Evolutionary conservation across 2,113 vertebrate species (phyloP).

Genomic region (Potamarius usumacintae): DNA sequence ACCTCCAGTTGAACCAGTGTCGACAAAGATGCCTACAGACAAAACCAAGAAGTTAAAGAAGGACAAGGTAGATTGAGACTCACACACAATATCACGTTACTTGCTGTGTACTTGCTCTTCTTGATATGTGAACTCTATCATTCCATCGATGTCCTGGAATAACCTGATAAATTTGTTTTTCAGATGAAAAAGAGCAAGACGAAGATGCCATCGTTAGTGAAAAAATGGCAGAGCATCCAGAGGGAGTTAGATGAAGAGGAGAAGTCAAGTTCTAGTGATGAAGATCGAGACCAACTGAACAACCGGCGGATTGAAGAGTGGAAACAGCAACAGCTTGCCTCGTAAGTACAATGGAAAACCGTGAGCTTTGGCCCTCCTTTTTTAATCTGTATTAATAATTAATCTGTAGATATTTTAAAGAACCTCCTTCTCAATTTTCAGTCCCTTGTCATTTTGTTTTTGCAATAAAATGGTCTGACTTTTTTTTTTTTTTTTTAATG

Average conservation of each 20-base stretch:
- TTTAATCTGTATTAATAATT: not conserved
- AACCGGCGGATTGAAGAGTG: constrained; percentile 92
- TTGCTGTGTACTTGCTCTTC: not conserved
- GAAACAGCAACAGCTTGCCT: constrained; percentile 89
- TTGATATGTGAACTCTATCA: not conserved
- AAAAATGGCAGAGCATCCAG: constrained; percentile 99
- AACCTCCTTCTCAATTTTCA: not conserved
- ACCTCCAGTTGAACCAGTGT: constrained; percentile 62
- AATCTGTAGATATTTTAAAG: not conserved
- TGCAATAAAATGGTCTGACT: not conserved
- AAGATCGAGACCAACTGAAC: constrained; percentile 83
- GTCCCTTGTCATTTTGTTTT: not conserved
- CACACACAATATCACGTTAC: not conserved
- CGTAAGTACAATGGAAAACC: constrained; percentile 67
- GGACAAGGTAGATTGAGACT: constrained; percentile 79
- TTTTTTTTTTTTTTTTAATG: not conserved
- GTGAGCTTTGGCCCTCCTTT: not conserved
- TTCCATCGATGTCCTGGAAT: not conserved
- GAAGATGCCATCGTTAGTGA: constrained; percentile 95
- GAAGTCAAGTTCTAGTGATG: constrained; percentile 93
- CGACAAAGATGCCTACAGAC: constrained; percentile 73
- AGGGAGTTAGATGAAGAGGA: constrained; percentile 96
- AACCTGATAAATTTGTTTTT: not conserved
- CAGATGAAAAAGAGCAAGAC: constrained; percentile 90
- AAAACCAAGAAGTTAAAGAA: constrained; percentile 88